A percentile compares a stretch with the other conserved stretches of the same genome.
Evolutionary conservation across 2,888 invertebrate genomes (phyloP).

Genomic region (Digitonthophagus gazella): DNA sequence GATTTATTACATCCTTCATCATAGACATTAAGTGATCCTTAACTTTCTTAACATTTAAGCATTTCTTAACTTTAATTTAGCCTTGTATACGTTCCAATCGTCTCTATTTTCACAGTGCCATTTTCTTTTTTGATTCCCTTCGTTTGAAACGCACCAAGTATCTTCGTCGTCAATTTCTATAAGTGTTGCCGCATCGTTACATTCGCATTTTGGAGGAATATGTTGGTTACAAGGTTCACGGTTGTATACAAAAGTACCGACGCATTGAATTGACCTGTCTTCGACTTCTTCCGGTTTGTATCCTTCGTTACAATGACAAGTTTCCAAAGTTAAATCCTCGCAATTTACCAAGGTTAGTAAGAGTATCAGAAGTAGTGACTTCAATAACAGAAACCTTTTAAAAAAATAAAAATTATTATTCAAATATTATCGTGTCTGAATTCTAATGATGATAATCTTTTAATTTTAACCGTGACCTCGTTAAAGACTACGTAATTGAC

Average conservation of each 20-base stretch:
- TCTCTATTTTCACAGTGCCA: conserved; percentile 33
- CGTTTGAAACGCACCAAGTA: conserved; percentile 30
- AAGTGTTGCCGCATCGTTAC: conserved; percentile 26
- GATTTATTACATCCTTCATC: too few species aligned
- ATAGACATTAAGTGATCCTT: background rate
- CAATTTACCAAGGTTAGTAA: too few species aligned
- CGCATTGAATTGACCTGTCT: conserved; percentile 27
- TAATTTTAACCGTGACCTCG: background rate
- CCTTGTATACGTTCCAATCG: conserved; percentile 29
- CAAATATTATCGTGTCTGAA: too few species aligned
- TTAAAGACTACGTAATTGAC: background rate
- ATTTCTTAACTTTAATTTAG: background rate
- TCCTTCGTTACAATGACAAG: conserved; percentile 30
- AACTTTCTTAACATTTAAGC: background rate
- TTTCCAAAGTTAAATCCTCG: conserved; percentile 27
- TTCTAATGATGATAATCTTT: background rate
- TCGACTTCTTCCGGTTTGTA: conserved; percentile 22
- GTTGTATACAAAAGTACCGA: conserved; percentile 22
- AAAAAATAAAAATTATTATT: too few species aligned
- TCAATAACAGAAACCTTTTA: too few species aligned
- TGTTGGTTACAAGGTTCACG: conserved; percentile 29
- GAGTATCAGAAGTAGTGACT: too few species aligned
- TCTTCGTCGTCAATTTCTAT: conserved; percentile 30
- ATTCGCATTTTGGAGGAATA: conserved; percentile 30
- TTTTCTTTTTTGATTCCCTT: conserved; percentile 21